These are phyloP conservation scores for Anthrax anthrax DNA, from an alignment of 2,888 invertebrate species.

Conservation along the genomic window DNA sequence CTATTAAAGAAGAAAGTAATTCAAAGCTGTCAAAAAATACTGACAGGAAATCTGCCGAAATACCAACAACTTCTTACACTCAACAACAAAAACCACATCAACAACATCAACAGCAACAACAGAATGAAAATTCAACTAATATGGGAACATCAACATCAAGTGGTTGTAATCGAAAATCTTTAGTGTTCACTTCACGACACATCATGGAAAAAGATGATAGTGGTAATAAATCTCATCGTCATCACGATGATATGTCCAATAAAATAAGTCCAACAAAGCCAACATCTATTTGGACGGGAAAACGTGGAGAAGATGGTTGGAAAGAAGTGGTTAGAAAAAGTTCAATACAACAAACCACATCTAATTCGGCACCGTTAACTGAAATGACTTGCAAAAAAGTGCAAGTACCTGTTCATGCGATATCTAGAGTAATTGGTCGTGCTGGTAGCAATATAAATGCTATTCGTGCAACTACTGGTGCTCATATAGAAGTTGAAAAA, in stretches of 20 bases:
- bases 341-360: slow-evolving; percentile 36
- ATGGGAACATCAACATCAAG: background rate
- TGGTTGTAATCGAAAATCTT: slow-evolving; percentile 42
- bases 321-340: slow-evolving; percentile 89
- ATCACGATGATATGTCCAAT: slow-evolving; percentile 4
- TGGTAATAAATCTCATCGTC: background rate
- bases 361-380: slow-evolving; percentile 20
- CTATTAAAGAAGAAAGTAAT: slow-evolving; percentile 17
- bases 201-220: slow-evolving; percentile 56
- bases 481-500: slow-evolving; percentile 97
- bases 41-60: background rate
- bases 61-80: no score
- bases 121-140: background rate
- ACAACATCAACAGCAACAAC: slow-evolving; percentile 8
- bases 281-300: slow-evolving; percentile 18
- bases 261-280: slow-evolving; percentile 8
- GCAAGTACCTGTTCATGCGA: slow-evolving; percentile 84
- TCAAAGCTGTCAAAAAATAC: background rate
- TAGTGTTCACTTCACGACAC: slow-evolving; percentile 56
- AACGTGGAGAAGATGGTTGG: slow-evolving; percentile 88
- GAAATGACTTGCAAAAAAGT: slow-evolving; percentile 69
- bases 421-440: slow-evolving; percentile 93
- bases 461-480: slow-evolving; percentile 89
- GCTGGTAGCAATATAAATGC: slow-evolving; percentile 97
- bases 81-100: background rate